phyloP scores from a whole-genome alignment of 2,797 vertebrate species.

The Paratrypauchen microcephalus region DNA sequence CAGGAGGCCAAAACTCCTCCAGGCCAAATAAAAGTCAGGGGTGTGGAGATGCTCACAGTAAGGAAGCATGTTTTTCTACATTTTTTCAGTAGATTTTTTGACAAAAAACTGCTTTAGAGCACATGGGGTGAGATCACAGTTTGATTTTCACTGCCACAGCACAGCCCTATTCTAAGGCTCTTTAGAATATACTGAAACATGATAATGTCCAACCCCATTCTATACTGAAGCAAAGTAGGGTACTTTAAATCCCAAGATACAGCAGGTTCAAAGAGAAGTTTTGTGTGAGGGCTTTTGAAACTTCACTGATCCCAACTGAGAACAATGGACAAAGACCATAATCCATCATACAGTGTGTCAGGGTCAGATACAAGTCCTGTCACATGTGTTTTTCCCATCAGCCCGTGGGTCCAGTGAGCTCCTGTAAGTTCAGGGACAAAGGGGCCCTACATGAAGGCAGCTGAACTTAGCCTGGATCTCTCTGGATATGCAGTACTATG shows the following conservation, averaged over 20 bases:
- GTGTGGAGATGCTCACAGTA: too few species aligned
- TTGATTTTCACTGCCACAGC: not conserved
- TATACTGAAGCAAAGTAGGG: not conserved
- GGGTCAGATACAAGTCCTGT: conserved; percentile 29
- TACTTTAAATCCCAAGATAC: not conserved
- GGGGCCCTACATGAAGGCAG: conserved; percentile 20
- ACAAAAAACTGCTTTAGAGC: not conserved
- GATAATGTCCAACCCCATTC: not conserved
- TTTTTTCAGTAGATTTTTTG: too few species aligned
- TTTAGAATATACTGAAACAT: not conserved
- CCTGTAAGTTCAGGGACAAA: conserved; percentile 12
- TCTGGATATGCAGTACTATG: not conserved
- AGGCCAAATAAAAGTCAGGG: too few species aligned
- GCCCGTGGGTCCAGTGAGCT: conserved; percentile 15
- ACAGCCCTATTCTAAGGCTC: not conserved
- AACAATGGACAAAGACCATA: conserved; percentile 11
- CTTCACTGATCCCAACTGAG: not conserved
- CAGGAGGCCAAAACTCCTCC: too few species aligned
- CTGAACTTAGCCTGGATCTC: not conserved
- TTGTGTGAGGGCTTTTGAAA: not conserved
- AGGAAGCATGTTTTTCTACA: too few species aligned
- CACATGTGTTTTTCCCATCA: conserved; percentile 55
- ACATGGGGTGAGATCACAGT: not conserved
- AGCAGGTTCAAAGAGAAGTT: not conserved
- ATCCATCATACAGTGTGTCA: conserved; percentile 15